A percentile compares a stretch with the other conserved stretches of the same genome.
These are phyloP conservation scores for Dendronephthya gigantea DNA, from an alignment of 64 coral and sea anemone species.

Conservation along the genomic window DNA sequence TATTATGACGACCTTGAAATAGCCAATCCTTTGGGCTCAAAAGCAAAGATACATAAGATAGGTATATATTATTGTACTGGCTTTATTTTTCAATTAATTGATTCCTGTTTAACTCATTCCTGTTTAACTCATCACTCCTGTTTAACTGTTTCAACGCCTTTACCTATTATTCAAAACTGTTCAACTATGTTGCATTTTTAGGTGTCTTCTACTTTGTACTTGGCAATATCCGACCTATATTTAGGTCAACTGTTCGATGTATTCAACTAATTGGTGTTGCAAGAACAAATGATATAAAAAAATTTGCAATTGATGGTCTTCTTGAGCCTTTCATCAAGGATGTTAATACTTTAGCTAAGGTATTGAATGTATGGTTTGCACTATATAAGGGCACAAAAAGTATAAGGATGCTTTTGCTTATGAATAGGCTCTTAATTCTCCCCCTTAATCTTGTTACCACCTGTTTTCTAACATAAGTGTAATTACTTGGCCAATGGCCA, in stretches of 20 bases:
- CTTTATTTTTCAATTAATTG: no score
- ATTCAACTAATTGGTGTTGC: constrained; percentile 1
- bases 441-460: no score
- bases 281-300: constrained; percentile 11
- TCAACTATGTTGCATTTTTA: background rate
- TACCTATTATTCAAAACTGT: no score
- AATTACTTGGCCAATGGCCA: no score
- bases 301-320: background rate
- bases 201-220: constrained; percentile 5
- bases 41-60: constrained; percentile 12
- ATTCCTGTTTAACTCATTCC: no score
- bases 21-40: constrained; percentile 10
- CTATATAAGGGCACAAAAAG: no score
- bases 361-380: background rate
- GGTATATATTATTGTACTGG: no score
- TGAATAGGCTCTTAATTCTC: no score
- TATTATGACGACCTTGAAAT: constrained; percentile 14
- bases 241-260: background rate
- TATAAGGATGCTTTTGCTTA: no score
- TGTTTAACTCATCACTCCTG: no score
- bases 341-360: background rate
- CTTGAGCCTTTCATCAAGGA: background rate
- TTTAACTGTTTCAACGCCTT: background rate
- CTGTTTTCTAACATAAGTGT: no score
- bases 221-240: background rate